A percentile compares a stretch with the other conserved stretches of the same genome.
phyloP scores from a whole-genome alignment of 1,140 invertebrate species.

The Brachionus rotundiformis region DNA sequence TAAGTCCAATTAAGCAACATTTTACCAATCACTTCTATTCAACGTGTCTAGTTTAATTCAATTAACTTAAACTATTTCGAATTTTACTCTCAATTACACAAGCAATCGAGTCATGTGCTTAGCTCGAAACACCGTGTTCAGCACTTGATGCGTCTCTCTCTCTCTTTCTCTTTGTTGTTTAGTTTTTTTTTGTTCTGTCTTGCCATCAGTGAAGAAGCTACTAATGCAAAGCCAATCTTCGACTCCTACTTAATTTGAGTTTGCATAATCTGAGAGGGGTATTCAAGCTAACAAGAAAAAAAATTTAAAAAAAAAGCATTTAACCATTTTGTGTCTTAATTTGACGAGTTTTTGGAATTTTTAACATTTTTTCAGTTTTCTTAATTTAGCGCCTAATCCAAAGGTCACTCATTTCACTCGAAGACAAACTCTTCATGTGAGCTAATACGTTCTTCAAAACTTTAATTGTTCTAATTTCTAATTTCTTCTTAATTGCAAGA shows the following conservation, averaged over 20 bases:
- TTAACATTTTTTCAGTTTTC: slow-evolving; percentile 16
- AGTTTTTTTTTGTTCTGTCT: neutral
- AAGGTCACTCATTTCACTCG: neutral
- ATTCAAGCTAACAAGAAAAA: neutral
- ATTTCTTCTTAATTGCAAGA: neutral
- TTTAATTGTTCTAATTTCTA: neutral
- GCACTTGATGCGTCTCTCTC: neutral
- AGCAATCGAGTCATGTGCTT: slow-evolving; percentile 5
- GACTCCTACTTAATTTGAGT: slow-evolving; percentile 13
- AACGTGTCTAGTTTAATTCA: slow-evolving; percentile 18
- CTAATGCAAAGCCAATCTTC: slow-evolving; percentile 13
- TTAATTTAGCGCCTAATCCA: slow-evolving; percentile 18
- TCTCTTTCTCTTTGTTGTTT: neutral
- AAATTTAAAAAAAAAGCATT: slow-evolving; percentile 20
- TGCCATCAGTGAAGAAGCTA: neutral
- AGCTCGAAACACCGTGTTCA: neutral
- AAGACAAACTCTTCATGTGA: neutral
- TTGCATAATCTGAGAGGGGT: slow-evolving; percentile 1
- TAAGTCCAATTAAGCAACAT: neutral
- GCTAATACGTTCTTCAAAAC: neutral
- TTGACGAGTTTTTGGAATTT: slow-evolving; percentile 14
- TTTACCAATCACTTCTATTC: slow-evolving; percentile 1
- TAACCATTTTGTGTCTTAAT: neutral
- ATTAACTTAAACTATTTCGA: neutral
- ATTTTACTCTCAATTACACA: slow-evolving; percentile 9